Evolutionary conservation across 2,113 vertebrate genomes (phyloP).

Genomic region (Vimba vimba): DNA sequence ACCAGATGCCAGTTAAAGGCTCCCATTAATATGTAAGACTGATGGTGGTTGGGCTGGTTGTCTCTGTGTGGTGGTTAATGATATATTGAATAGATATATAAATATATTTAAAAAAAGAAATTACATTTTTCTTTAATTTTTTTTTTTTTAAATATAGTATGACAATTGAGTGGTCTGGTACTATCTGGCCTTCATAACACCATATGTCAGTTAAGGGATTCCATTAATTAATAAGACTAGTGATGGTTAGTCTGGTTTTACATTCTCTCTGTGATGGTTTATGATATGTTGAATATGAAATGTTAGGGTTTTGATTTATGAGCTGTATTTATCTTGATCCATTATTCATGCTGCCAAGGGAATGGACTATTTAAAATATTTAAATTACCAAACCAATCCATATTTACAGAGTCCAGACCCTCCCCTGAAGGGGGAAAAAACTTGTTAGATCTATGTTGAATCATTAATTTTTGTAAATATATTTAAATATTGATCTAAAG

Average conservation of each 20-base stretch:
- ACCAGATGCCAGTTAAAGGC: not conserved
- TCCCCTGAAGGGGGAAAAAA: not conserved
- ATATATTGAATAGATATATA: too few relatives aligned
- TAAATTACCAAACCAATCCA: not conserved
- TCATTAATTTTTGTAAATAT: conserved; percentile 3
- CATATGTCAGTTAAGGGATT: not conserved
- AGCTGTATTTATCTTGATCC: conserved; percentile 6
- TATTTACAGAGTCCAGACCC: not conserved
- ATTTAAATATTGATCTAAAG: not conserved
- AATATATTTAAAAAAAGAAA: too few relatives aligned
- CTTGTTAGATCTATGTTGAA: not conserved
- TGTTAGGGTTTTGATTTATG: conserved; percentile 18
- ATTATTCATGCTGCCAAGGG: conserved; percentile 42
- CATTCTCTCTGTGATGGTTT: conserved; percentile 6
- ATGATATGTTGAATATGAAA: not conserved
- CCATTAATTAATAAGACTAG: not conserved
- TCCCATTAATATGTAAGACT: not conserved
- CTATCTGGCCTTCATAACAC: not conserved
- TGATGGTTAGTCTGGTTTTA: conserved; percentile 1
- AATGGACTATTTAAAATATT: conserved; percentile 5
- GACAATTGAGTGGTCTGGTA: not conserved
- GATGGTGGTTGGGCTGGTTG: too few relatives aligned
- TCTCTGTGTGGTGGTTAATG: too few relatives aligned
- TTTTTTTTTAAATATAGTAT: too few relatives aligned
- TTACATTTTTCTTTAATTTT: too few relatives aligned